A percentile compares a stretch with the other conserved stretches of the same genome.
phyloP scores from a whole-genome alignment of 2,888 invertebrate genomes.

The Sussaba pulchella region DNA sequence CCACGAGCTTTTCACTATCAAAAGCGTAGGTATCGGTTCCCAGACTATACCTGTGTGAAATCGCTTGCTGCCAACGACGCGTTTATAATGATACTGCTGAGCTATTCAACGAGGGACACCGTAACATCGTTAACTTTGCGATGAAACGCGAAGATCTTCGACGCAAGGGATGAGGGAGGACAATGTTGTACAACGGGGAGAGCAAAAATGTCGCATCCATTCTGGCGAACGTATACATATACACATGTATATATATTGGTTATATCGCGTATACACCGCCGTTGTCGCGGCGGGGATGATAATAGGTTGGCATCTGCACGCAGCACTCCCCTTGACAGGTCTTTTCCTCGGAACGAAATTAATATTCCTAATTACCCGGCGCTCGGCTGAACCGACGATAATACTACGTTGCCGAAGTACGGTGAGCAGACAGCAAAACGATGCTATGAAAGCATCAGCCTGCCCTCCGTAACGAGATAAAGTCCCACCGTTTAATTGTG shows the following conservation, averaged over 20 bases:
- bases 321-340: conserved; percentile 76
- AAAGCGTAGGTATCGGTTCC: conserved; percentile 1
- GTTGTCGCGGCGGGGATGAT: conserved; percentile 75
- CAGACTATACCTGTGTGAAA: conserved; percentile 12
- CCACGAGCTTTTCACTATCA: conserved; percentile 7
- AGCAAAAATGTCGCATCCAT: conserved; percentile 74
- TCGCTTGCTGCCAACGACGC: conserved; percentile 81
- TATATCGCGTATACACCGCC: conserved; percentile 56
- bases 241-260: conserved; percentile 27
- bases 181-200: conserved; percentile 68
- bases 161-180: conserved; percentile 53
- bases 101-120: conserved; percentile 79
- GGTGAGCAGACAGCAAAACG: background rate
- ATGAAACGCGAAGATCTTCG: conserved; percentile 73
- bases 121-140: conserved; percentile 84
- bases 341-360: conserved; percentile 80
- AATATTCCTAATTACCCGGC: conserved; percentile 81
- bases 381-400: conserved; percentile 35
- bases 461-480: conserved; percentile 23
- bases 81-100: conserved; percentile 82
- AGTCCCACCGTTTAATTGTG: conserved; percentile 23
- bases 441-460: conserved; percentile 27
- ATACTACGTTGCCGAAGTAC: conserved; percentile 24
- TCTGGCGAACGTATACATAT: conserved; percentile 75
- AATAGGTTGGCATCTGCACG: conserved; percentile 84